A percentile compares a stretch with the other conserved stretches of the same genome.
Evolutionary conservation across 2,113 vertebrate genomes (phyloP).

Genomic region (Thunnus thynnus): DNA sequence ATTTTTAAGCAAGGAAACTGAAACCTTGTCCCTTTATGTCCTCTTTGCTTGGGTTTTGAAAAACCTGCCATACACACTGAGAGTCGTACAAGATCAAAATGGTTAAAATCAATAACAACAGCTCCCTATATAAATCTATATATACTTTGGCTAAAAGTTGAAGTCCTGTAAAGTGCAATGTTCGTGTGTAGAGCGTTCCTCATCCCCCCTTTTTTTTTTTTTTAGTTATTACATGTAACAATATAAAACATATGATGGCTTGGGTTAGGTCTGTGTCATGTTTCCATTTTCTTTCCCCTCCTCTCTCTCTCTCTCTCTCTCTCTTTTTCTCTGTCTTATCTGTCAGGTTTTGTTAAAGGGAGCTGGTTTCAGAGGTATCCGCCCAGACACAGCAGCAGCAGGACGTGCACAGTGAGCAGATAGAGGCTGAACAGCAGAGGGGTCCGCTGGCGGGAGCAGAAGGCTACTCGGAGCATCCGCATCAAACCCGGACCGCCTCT

Average conservation of each 20-base stretch:
- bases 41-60: constrained; percentile 2
- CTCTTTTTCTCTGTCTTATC: constrained; percentile 6
- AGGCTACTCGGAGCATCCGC: constrained; percentile 86
- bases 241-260: constrained; percentile 43
- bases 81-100: constrained; percentile 20
- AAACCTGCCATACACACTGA: constrained; percentile 7
- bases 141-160: constrained; percentile 74
- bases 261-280: constrained; percentile 37
- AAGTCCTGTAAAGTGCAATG: constrained; percentile 73
- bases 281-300: constrained; percentile 1
- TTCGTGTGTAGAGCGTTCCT: constrained; percentile 32
- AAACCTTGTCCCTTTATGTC: constrained; percentile 39
- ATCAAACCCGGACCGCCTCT: constrained; percentile 78
- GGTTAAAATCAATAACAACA: constrained; percentile 34
- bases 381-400: constrained; percentile 92
- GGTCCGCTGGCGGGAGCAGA: constrained; percentile 88
- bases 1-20: not conserved
- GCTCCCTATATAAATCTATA: constrained; percentile 26
- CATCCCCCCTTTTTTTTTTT: not conserved
- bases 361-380: constrained; percentile 88
- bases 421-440: constrained; percentile 89
- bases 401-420: constrained; percentile 89
- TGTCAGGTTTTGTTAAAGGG: not conserved
- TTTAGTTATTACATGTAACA: constrained; percentile 36
- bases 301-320: not conserved